Evolutionary conservation across 2,113 vertebrate species (phyloP), one percentile per base, ranked within the genome.

Genomic region (Epinephelus lanceolatus): DNA sequence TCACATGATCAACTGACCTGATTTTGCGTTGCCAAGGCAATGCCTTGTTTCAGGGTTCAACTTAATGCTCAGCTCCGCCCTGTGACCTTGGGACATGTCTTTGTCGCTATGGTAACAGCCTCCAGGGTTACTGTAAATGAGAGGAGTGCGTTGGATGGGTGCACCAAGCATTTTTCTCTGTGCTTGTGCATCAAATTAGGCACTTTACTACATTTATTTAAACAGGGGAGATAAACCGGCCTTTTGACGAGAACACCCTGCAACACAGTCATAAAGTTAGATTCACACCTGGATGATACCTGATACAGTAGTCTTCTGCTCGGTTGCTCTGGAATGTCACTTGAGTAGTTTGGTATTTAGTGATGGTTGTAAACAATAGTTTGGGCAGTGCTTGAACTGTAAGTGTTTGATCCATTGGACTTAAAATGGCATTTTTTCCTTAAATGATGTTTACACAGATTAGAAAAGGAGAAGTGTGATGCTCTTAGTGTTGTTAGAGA

Each of bases 1-100:
- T 87, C 83, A 84, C 86, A 88, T 71, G 87, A 89, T 87, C 66
- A 55, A 15, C 51, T 86, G 86, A 89, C 85, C 83, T 87, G 79
- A 87, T 89, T 91, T 86, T 86, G 23, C 37, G 71, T 86, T 85
- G 71, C 84, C 78, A 33, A 59, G 80, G 76, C 56, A 61, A 86
- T 49, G 78, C 18, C 71, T 83, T 78, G 71, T 88, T 81, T 84
- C 52, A 62, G 76, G 71, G 73, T 88, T 86, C 74, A 67, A 81
- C 65, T 52, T 18, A 60, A 79, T 14, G 23, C 49, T 76, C 37
- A 6, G 84, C 61, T 69, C 74, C 23, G 18, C 61, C 76, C 77
- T 23, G 25, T 74, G 80, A 90, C 85, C 79, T 87, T 87, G 81
- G 70, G 71, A 87, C 71, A 60, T 70, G 63, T 83, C 61, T 82